Evolutionary conservation across 2,113 vertebrate species (phyloP).

Genomic region (Parus major): DNA sequence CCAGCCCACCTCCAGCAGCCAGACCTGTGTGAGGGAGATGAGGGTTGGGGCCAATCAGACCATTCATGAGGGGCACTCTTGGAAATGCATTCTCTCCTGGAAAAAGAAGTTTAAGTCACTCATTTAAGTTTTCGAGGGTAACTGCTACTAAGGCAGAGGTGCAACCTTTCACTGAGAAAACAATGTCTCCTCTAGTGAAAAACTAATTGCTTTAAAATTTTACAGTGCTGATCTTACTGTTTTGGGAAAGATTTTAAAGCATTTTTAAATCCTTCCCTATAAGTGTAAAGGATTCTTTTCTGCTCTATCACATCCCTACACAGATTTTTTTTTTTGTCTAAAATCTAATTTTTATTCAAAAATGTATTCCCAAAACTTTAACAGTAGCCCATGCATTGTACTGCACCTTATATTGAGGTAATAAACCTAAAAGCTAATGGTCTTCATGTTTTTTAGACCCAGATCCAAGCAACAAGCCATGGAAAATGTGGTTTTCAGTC

Average conservation of each 20-base stretch:
- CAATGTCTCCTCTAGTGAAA: not conserved
- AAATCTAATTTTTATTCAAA: not conserved
- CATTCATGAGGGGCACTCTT: conserved; percentile 88
- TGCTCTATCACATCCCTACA: not conserved
- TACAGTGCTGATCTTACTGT: not conserved
- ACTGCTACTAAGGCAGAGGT: not conserved
- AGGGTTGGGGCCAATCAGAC: conserved; percentile 81
- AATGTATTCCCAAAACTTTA: not conserved
- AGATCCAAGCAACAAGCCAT: not conserved
- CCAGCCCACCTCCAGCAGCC: conserved; percentile 72
- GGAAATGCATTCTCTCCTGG: conserved; percentile 83
- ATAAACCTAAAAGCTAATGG: not conserved
- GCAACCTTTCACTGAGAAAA: not conserved
- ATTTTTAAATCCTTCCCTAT: not conserved
- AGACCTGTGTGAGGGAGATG: conserved; percentile 77
- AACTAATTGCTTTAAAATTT: fast-evolving
- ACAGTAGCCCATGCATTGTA: not conserved
- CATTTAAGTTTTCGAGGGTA: not conserved
- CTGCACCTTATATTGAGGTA: not conserved
- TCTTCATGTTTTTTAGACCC: not conserved
- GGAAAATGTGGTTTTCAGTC: not conserved
- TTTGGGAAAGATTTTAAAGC: not conserved
- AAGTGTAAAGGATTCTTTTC: not conserved
- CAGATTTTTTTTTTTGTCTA: not conserved
- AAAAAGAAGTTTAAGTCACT: not conserved